Evolutionary conservation across 2,888 invertebrate species (phyloP), one percentile per base, ranked within the genome.

Genomic region (Tetragonula carbonaria): DNA sequence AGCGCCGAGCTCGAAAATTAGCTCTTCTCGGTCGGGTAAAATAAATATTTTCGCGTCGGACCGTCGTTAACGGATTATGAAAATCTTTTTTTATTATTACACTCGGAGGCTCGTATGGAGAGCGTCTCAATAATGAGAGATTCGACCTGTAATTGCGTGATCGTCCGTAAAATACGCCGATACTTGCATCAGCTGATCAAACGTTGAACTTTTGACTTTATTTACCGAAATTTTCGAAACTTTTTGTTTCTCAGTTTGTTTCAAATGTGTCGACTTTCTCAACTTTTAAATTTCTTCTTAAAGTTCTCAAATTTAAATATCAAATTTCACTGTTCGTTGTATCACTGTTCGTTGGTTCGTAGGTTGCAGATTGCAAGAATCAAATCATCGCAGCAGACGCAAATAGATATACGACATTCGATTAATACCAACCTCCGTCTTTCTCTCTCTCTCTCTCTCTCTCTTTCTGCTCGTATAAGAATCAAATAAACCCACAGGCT

Each of bases 1-100:
- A 92, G 59, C 62, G 77, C 72, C 75, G 51, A 83, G 77, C 76
- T 81, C 80, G 51, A 45, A 92, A 92, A 93, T 93, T 93, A 93
- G 93, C 93, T 86, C 83, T 86, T 88, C 89, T 89, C 82, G 86
- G 71, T 74, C 82, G 83, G 85, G 80, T 84, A 91, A 91, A 92
- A 91, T 92, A 93, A 93, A 93, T 93, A 93, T 93, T 93, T 91
- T 93, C 88, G 74, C 90, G 87, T 87, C 89, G 87, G 86, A 68
- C 83, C 82, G 81, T 91, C 86, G 85, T 90, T 84, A 88, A 83
- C 82, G 91, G 92, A 92, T 92, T 91, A 91, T 86, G 91, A 85
- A 88, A 88, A 91, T 85, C 77, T 28, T 33, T 33, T 63, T 33
- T 63, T 63, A 18, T 62, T 66, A 65, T 51, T 38, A 16, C n/a